Conservation (phyloP, 2,113 vertebrate genomes). For the Callorhinus ursinus region DNA sequence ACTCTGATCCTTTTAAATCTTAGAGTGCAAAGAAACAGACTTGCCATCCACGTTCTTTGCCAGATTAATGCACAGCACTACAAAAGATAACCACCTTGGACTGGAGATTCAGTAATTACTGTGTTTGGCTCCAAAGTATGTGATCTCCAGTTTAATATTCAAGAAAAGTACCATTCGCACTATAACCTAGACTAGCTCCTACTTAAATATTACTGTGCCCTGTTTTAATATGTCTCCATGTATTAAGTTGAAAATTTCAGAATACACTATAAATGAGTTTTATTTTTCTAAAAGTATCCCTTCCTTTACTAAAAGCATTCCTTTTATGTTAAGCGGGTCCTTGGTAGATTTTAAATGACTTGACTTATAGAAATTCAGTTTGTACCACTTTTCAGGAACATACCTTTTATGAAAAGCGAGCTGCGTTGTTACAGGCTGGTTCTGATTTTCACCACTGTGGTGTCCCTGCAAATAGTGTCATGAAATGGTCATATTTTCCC, state of each 20-base stretch:
- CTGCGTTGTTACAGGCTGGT: not conserved
- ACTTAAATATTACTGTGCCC: slow-evolving; percentile 3
- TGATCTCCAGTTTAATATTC: slow-evolving; percentile 28
- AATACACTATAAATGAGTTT: slow-evolving; percentile 43
- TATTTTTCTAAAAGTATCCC: slow-evolving; percentile 23
- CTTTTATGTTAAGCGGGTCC: not conserved
- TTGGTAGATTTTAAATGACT: slow-evolving; percentile 35
- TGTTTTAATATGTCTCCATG: slow-evolving; percentile 10
- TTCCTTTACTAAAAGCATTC: slow-evolving; percentile 37
- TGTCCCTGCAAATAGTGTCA: slow-evolving; percentile 31
- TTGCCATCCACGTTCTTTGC: slow-evolving; percentile 21
- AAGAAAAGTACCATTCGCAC: not conserved
- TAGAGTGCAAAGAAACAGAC: slow-evolving; percentile 45
- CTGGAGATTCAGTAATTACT: slow-evolving; percentile 21
- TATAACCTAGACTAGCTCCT: slow-evolving; percentile 10
- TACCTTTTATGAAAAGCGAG: slow-evolving; percentile 40
- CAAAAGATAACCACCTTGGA: slow-evolving; percentile 16
- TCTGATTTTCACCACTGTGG: not conserved
- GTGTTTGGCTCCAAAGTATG: slow-evolving; percentile 33
- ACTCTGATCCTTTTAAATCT: slow-evolving; percentile 42
- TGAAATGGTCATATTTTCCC: slow-evolving; percentile 43
- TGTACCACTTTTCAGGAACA: slow-evolving; percentile 45
- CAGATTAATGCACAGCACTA: slow-evolving; percentile 14
- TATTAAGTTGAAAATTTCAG: slow-evolving; percentile 25
- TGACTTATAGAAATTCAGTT: slow-evolving; percentile 26